A percentile compares a stretch with the other conserved stretches of the same genome.
phyloP scores from a whole-genome alignment of 92 coral and sea anemone species.

The Phymanthus crucifer region DNA sequence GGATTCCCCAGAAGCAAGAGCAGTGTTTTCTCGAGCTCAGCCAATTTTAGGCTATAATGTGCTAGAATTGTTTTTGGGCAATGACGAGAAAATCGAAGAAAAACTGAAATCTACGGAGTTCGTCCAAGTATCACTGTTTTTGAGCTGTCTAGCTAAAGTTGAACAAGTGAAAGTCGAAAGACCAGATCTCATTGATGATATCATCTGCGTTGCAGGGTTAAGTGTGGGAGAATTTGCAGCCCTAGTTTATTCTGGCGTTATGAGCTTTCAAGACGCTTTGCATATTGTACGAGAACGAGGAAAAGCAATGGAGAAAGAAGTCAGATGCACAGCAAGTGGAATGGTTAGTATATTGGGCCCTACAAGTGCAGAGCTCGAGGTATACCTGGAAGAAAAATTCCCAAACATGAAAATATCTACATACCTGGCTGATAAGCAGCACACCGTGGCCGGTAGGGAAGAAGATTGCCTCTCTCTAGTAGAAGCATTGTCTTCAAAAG shows the following conservation, averaged over 20 bases:
- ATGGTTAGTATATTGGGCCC: slow-evolving; percentile 9
- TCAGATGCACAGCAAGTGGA: background rate
- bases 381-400: background rate
- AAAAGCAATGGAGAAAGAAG: slow-evolving; percentile 1
- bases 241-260: slow-evolving; percentile 1
- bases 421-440: slow-evolving; percentile 5
- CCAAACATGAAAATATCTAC: slow-evolving; percentile 9
- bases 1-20: slow-evolving; percentile 2
- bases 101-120: slow-evolving; percentile 4
- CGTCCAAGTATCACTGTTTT: background rate
- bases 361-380: background rate
- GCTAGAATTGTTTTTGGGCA: background rate
- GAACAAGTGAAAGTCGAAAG: slow-evolving; percentile 10
- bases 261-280: slow-evolving; percentile 3
- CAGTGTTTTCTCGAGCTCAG: slow-evolving; percentile 10
- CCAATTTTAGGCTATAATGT: background rate
- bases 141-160: slow-evolving; percentile 2
- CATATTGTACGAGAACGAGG: background rate
- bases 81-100: background rate
- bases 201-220: background rate
- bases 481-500: background rate
- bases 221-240: slow-evolving; percentile 10
- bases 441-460: slow-evolving; percentile 1
- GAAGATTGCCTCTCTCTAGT: slow-evolving; percentile 10
- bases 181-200: background rate